Base-by-base conservation (phyloP, 2,888 invertebrate species). In the Eupelmus urozonus region DNA sequence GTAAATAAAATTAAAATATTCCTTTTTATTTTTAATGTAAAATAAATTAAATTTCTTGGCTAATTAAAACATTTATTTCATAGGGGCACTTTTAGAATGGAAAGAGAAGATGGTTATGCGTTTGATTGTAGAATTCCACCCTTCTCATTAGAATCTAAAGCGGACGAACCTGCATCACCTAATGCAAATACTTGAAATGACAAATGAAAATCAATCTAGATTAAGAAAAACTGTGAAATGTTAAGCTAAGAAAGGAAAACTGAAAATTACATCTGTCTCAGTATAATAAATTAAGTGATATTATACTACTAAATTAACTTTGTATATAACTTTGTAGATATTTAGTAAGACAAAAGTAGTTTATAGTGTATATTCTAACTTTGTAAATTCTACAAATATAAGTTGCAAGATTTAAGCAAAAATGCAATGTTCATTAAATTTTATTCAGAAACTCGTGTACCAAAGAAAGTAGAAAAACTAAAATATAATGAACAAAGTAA, bases 91-190 rank as follows among this genome's bases (percentile, higher is more conserved):
- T 99, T 98, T 88, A 93, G 98, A 85, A 96, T 99, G 95, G 98
- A 99, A 91, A 93, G 98, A 78, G 97, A 98, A 90, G 98, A 99
- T 90, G 98, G 98, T 1, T 96, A 96, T 88, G 95, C 96, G 0
- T 99, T 99, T 90, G 98, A 99, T 90, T 98, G 98, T 88, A 94
- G 98, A 87, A 98, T 99, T 87, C 99, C 99, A 53, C 98, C 99
- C 0, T 98, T 99, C 90, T 97, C 97, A 0, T 91, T 99, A 80
- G 98, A 99, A 91, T 98, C 98, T 86, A 98, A 98, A 90, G 94
- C 95, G 16, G 97, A 96, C 79, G 93, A 94, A 55, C 84, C 89
- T 29, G 85, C 91, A 42, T 87, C 90, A 0, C 84, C 88, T 16
- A 86, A 88, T 80, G 81, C 83, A 42, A 84, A 86, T 71, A 81